A percentile compares a stretch with the other conserved stretches of the same genome.
Conservation (phyloP, 2,888 invertebrate genomes). For the Hirtodrosophila trivittata region DNA sequence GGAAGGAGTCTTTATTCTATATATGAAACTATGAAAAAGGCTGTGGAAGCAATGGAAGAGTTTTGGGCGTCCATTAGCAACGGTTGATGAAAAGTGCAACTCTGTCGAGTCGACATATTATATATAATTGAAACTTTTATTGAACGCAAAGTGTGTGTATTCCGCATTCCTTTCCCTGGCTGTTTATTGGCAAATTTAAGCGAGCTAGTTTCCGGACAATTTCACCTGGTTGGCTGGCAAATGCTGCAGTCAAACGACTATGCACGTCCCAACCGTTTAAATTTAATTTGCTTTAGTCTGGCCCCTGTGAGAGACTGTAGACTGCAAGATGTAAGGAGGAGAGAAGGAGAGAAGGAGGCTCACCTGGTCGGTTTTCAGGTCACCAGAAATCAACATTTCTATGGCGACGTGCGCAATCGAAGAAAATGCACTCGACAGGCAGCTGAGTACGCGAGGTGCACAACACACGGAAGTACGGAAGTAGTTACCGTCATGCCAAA, state of each 20-base stretch:
- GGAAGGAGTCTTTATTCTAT: too few relatives aligned
- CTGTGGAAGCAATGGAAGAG: not conserved
- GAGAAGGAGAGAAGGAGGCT: not conserved
- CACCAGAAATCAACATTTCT: conserved; percentile 73
- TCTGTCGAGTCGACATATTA: conserved; percentile 23
- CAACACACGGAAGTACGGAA: conserved; percentile 75
- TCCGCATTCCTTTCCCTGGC: too few relatives aligned
- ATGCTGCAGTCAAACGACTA: conserved; percentile 44
- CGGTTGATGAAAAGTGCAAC: conserved; percentile 29
- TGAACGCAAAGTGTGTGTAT: conserved; percentile 12
- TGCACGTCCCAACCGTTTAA: conserved; percentile 73
- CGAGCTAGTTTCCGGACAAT: conserved; percentile 48
- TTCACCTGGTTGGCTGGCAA: conserved; percentile 34
- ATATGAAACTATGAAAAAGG: not conserved
- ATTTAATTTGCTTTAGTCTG: conserved; percentile 68
- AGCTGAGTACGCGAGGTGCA: conserved; percentile 22
- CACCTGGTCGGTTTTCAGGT: conserved; percentile 58
- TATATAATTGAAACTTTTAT: conserved; percentile 42
- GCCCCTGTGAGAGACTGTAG: not conserved
- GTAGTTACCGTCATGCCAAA: conserved; percentile 76
- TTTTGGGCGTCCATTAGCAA: conserved; percentile 7
- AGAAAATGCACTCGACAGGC: conserved; percentile 59
- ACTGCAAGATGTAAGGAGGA: not conserved
- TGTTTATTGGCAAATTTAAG: conserved; percentile 51
- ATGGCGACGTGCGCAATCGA: conserved; percentile 70